Percentiles rank a stretch among this genome's conserved stretches.
Evolutionary conservation across 2,113 vertebrate species (phyloP).

Genomic region (Dermatemys mawii): DNA sequence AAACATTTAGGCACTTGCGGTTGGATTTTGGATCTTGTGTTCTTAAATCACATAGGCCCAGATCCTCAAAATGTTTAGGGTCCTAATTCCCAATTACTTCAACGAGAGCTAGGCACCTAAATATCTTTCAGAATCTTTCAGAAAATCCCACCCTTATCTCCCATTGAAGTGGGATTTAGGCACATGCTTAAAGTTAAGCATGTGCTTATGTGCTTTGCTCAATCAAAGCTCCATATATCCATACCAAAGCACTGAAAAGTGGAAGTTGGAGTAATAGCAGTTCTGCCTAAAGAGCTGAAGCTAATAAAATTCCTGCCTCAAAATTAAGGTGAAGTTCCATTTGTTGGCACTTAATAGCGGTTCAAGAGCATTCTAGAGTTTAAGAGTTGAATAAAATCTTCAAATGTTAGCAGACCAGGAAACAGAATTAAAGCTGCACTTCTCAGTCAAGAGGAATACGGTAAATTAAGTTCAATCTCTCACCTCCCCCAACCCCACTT

Average conservation of each 20-base stretch:
- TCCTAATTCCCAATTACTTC: not conserved
- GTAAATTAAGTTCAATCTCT: not conserved
- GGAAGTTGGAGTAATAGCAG: not conserved
- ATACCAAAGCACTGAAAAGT: not conserved
- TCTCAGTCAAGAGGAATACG: not conserved
- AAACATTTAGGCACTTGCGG: not conserved
- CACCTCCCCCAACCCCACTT: too few relatives aligned
- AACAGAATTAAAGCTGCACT: not conserved
- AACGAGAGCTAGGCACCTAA: not conserved
- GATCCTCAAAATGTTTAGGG: not conserved
- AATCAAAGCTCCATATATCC: not conserved
- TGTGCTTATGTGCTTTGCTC: not conserved
- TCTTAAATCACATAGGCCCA: not conserved
- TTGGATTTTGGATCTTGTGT: not conserved
- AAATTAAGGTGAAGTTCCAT: not conserved
- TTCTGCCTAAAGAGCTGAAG: not conserved
- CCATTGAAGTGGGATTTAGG: not conserved
- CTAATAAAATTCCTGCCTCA: not conserved
- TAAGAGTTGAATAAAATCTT: not conserved
- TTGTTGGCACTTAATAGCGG: not conserved
- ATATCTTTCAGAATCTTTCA: not conserved
- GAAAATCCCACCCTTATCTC: not conserved
- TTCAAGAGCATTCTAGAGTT: not conserved
- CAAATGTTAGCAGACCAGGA: not conserved
- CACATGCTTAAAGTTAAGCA: not conserved